Conservation (phyloP, 2,797 vertebrate species). For the Luscinia luscinia region DNA sequence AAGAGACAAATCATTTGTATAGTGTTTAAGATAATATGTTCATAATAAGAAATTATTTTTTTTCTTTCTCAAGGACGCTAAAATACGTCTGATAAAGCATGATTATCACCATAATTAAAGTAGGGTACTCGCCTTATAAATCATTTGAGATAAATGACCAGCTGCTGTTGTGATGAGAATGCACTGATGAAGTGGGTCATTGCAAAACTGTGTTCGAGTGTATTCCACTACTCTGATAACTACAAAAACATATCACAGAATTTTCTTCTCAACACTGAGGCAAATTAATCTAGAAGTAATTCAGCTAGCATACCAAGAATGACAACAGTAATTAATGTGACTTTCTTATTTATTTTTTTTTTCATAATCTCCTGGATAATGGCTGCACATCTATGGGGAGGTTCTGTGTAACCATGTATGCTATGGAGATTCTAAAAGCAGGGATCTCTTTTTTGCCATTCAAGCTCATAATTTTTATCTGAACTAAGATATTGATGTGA, state of each 20-base stretch:
- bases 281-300: background rate
- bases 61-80: conserved; percentile 8
- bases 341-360: background rate
- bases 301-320: background rate
- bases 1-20: conserved; percentile 19
- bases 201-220: background rate
- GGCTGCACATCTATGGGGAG: background rate
- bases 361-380: background rate
- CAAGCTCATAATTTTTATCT: background rate
- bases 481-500: background rate
- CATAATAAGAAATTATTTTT: conserved; percentile 2
- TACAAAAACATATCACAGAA: background rate
- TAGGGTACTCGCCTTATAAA: conserved; percentile 25
- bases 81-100: conserved; percentile 49
- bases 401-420: fast-evolving
- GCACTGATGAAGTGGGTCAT: background rate
- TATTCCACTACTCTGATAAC: background rate
- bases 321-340: background rate
- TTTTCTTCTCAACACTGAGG: background rate
- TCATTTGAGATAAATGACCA: conserved; percentile 28
- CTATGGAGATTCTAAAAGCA: background rate
- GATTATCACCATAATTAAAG: conserved; percentile 31
- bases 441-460: background rate
- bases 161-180: background rate
- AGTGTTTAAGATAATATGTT: background rate